Conservation (phyloP, 2,888 invertebrate genomes). For the Napeogenes sylphis region DNA sequence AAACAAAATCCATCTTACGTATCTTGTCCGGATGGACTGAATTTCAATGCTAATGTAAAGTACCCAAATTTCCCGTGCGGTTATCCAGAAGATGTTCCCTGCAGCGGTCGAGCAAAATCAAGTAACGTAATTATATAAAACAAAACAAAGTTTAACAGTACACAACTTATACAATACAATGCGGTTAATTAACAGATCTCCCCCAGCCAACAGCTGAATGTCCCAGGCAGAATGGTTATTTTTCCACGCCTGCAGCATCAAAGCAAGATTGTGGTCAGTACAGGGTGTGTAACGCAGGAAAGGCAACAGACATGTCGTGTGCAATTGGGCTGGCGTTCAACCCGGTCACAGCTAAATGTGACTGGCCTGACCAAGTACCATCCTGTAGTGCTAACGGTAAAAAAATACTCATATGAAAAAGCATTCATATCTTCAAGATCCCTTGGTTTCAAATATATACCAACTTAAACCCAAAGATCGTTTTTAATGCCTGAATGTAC, state of each 20-base stretch:
- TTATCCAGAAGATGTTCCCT: constrained; percentile 87
- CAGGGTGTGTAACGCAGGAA: constrained; percentile 85
- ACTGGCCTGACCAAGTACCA: constrained; percentile 88
- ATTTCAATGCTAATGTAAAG: constrained; percentile 81
- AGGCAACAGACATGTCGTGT: constrained; percentile 80
- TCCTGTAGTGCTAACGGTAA: constrained; percentile 70
- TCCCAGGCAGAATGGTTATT: constrained; percentile 88
- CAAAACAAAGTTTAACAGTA: neutral
- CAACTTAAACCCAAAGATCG: too few relatives aligned
- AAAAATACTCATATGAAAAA: neutral
- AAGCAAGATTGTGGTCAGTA: constrained; percentile 82
- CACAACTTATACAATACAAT: neutral
- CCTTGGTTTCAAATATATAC: neutral
- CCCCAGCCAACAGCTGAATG: constrained; percentile 82
- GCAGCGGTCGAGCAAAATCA: constrained; percentile 69
- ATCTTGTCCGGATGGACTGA: constrained; percentile 78
- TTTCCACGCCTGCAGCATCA: constrained; percentile 53
- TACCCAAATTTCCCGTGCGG: constrained; percentile 84
- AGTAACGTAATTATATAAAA: neutral
- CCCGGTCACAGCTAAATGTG: constrained; percentile 82
- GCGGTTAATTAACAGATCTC: constrained; percentile 67
- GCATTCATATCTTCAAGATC: too few relatives aligned
- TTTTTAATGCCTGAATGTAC: too few relatives aligned
- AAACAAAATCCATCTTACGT: neutral
- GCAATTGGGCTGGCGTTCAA: constrained; percentile 87